Base-by-base conservation (phyloP, 2,113 vertebrate species). In the Muscicapa adusta region DNA sequence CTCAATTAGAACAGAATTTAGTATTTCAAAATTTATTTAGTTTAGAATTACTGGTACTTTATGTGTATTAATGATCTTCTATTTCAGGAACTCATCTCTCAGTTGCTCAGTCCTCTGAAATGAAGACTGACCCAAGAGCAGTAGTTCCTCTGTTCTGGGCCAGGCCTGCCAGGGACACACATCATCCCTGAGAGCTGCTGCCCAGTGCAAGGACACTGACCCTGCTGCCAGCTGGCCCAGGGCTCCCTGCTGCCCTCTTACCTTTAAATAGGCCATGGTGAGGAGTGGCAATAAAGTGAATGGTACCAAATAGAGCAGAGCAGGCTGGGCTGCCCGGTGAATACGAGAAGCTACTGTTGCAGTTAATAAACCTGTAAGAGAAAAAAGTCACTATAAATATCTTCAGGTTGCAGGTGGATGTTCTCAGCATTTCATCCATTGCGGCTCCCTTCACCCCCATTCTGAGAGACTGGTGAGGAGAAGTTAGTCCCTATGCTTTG, bases 251-350 rank as follows among this genome's bases (percentile, higher is more conserved):
- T 91, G 75, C 66, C 5, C 23, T n/a, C 97, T 93, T 98, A 99
- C 99, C 99, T 99, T 99, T 98, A 99, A 98, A 97, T 99, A 99
- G 98, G 99, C 99, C 99, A 99, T 99, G 25, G 99, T 99, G 98
- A 99, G 99, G 96, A 99, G 99, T 76, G 99, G 99, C 98, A 99
- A 98, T 97, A 99, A 98, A 98, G 99, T 99, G 94, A 99, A 99
- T 12, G 99, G 99, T 96, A 99, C 99, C 98, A 99, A 97, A 97
- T 99, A 99, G 88, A 99, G 99, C 31, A 99, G 98, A 89, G 99
- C 99, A 1, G 99, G 99, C 97, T 99, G 99, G 89, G 99, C 99
- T 24, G 99, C 99, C 63, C 99, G 99, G 97, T 99, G 99, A 85
- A 99, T 99, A 84, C 99, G 98, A 91, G 99, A 99, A 7, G 99